These are phyloP conservation scores for Mergus octosetaceus DNA, from an alignment of 2,797 vertebrate species.

Conservation along the genomic window DNA sequence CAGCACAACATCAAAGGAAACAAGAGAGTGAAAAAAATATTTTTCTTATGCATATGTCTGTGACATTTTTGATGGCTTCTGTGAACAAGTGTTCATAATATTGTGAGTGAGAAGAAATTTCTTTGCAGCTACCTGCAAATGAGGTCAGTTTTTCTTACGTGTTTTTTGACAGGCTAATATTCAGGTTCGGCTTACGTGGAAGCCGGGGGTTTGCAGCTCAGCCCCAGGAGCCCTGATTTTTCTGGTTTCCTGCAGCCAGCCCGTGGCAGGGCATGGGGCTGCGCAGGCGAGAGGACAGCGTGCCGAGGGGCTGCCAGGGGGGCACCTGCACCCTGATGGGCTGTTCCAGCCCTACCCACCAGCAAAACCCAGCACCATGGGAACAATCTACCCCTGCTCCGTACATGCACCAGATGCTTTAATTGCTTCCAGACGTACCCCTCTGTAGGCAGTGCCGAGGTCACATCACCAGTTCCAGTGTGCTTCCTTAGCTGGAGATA, in stretches of 20 bases:
- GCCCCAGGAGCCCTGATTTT: not conserved
- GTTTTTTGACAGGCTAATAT: slow-evolving; percentile 16
- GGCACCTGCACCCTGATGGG: no score
- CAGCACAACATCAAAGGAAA: not conserved
- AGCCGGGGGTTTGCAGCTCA: not conserved
- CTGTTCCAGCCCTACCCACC: not conserved
- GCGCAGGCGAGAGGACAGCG: rapidly evolving
- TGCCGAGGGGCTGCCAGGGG: no score
- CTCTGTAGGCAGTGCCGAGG: rapidly evolving
- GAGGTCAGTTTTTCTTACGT: not conserved
- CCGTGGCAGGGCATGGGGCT: rapidly evolving
- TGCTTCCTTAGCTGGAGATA: not conserved
- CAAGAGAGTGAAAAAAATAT: not conserved
- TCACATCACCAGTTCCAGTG: rapidly evolving
- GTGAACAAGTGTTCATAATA: not conserved
- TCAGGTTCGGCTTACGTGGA: not conserved
- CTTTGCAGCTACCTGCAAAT: not conserved
- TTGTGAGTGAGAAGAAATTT: not conserved
- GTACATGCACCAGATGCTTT: rapidly evolving
- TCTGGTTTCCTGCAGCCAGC: no score
- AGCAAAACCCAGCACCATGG: not conserved
- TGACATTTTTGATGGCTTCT: not conserved
- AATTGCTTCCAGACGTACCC: rapidly evolving
- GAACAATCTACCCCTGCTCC: not conserved
- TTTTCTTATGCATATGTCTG: not conserved